Base-by-base conservation (phyloP, 1,140 invertebrate species). In the Parapsyche elsis region DNA sequence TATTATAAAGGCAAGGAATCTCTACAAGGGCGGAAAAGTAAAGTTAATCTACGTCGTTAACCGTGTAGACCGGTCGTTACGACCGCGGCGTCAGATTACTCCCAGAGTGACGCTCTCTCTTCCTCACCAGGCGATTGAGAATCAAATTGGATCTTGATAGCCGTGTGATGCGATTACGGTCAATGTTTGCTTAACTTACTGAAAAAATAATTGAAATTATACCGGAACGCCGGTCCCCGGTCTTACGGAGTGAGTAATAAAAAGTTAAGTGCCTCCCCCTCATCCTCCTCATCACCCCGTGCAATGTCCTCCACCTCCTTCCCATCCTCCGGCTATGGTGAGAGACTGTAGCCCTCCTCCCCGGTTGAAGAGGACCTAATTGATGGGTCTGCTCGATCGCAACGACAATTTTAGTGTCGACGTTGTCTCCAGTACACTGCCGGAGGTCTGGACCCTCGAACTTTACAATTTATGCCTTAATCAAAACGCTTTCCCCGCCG, bases 201-300 rank as follows among this genome's bases (percentile, higher is more conserved):
- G 81, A 83, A 83, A 83, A 83, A 83, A 83, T 83, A 83, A 83
- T 83, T 83, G 82, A 83, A 83, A 83, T 83, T 83, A 83, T 76
- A 81, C 80, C 74, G 46, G 26, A 38, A 59, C 61, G 77, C 19
- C n/a, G 73, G 71, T 14, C 26, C 46, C 49, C 45, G 67, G 64
- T 74, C 79, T 70, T 67, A 53, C 53, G 19, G 80, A 59, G 80
- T 26, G 64, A 44, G 75, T 61, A 81, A 77, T 77, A 77, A 77
- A 77, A 77, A 77, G 75, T 77, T 77, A 77, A 77, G 75, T 64
- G 75, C 57, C 74, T 1, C 46, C 75, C 5, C 49, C 4, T 53
- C 16, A 1, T 14, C 49, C 49, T 16, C 49, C 16, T 10, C 10
- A 10, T 53, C 16, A 53, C 49, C 49, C 49, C 49, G 10, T 53